Percentiles rank a stretch among this genome's conserved stretches.
These are phyloP conservation scores for Avahi laniger DNA, from an alignment of 2,797 vertebrate species.

Conservation along the genomic window DNA sequence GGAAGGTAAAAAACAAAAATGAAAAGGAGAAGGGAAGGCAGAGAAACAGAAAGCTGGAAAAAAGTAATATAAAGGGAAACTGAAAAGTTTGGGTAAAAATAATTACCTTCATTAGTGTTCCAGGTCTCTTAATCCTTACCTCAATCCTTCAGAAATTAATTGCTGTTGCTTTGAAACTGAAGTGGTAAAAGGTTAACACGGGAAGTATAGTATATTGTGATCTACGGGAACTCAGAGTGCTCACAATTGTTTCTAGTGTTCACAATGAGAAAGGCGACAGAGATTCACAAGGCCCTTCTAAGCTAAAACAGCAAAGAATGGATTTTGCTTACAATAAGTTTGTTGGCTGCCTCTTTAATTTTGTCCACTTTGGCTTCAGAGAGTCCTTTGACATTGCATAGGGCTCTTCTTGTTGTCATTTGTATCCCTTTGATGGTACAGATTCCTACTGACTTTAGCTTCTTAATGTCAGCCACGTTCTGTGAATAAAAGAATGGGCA, in stretches of 20 bases:
- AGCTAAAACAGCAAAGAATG: constrained; percentile 55
- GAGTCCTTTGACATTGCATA: constrained; percentile 97
- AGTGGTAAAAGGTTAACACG: constrained; percentile 12
- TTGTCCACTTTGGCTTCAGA: constrained; percentile 99
- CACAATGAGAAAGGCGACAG: constrained; percentile 22
- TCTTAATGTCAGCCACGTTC: constrained; percentile 98
- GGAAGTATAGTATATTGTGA: not conserved
- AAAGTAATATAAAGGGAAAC: not conserved
- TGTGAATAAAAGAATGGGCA: constrained; percentile 80
- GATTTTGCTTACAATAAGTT: constrained; percentile 91
- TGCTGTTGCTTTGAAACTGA: not conserved
- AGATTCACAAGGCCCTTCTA: not conserved
- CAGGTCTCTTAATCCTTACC: constrained; percentile 2
- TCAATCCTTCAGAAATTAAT: constrained; percentile 32
- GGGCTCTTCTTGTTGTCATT: constrained; percentile 95
- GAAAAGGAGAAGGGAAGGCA: not conserved
- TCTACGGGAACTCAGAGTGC: not conserved
- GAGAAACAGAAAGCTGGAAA: constrained; percentile 33
- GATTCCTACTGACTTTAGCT: constrained; percentile 96
- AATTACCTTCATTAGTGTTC: not conserved
- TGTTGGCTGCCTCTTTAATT: constrained; percentile 98
- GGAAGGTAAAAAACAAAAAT: not conserved
- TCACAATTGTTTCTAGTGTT: not conserved
- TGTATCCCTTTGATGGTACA: constrained; percentile 98
- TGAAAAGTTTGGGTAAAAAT: constrained; percentile 13